Conservation (phyloP, 2,888 invertebrate species). For the Harpalus rufipes region DNA sequence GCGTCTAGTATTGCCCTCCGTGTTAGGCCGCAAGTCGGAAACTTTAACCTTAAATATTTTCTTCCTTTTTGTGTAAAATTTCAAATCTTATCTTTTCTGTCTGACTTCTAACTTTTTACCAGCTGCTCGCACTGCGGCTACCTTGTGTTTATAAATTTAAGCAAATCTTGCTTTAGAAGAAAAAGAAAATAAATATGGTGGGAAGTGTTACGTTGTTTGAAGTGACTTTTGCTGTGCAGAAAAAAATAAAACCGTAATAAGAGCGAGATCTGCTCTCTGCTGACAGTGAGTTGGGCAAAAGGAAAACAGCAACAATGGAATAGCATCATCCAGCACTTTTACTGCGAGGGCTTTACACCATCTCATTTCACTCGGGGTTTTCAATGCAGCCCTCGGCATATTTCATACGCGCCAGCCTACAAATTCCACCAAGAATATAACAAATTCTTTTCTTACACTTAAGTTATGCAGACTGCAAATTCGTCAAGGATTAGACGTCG, state of each 20-base stretch:
- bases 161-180: background rate
- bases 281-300: constrained; percentile 19
- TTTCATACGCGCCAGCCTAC: constrained; percentile 55
- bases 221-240: constrained; percentile 32
- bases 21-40: background rate
- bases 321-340: constrained; percentile 39
- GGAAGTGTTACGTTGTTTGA: constrained; percentile 31
- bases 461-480: background rate
- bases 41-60: background rate
- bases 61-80: background rate
- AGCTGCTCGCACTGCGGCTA: background rate
- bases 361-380: constrained; percentile 47
- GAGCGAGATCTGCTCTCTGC: background rate
- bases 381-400: constrained; percentile 47
- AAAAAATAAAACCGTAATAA: constrained; percentile 45
- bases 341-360: constrained; percentile 26
- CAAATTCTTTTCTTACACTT: background rate
- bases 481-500: background rate
- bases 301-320: constrained; percentile 44
- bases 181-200: constrained; percentile 17
- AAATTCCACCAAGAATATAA: constrained; percentile 23
- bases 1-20: background rate
- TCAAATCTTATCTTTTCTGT: background rate
- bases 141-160: constrained; percentile 34
- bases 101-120: background rate